Base-by-base conservation (phyloP, 2,113 vertebrate genomes). In the Dermatemys mawii region DNA sequence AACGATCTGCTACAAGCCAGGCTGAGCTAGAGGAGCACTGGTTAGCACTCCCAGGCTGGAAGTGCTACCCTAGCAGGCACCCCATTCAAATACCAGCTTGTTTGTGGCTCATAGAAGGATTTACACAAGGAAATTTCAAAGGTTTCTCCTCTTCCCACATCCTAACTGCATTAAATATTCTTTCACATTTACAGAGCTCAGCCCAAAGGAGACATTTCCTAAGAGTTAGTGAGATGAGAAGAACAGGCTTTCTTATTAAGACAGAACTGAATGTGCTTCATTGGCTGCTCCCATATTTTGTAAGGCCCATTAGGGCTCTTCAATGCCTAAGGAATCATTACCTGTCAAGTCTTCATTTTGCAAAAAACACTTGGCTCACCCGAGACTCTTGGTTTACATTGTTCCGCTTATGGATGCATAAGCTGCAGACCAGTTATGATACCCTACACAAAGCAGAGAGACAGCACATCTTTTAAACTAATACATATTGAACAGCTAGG, bases 41-140 rank as follows among this genome's bases (percentile, higher is more conserved):
- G 27, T 27, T 1, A 6, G 44, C 50, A 27, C 54, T 54, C 32
- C 24, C 51, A 57, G n/a, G 7, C 27, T 5, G 13, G 3, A 70
- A 73, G 46, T 13, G 32, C 26, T 8, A 5, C 16, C n/a, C 48
- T 50, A 13, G 4, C 80, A 29, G 73, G 8, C 2, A 50, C 35
- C 27, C 32, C 2, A 0, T 11, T 81, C 55, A 19, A 35, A 49
- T 24, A 11, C 21, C 50, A 50, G 10, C 50, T 4, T 41, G 50
- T 14, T 38, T 0, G 0, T 0, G 14, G 11, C 41, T 48, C 0
- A n/a, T n/a, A 14, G 32, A 2, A 19, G 38, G 13, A 46, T 24
- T n/a, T 96, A 8, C 41, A 2, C 19, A 16, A 2, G 0, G 1
- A 1, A 3, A 57, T 73, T 35, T 2, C 0, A 4, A 21, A 70